A percentile compares a stretch with the other conserved stretches of the same genome.
phyloP scores from a whole-genome alignment of 2,113 vertebrate genomes.

The Oryzias curvinotus region DNA sequence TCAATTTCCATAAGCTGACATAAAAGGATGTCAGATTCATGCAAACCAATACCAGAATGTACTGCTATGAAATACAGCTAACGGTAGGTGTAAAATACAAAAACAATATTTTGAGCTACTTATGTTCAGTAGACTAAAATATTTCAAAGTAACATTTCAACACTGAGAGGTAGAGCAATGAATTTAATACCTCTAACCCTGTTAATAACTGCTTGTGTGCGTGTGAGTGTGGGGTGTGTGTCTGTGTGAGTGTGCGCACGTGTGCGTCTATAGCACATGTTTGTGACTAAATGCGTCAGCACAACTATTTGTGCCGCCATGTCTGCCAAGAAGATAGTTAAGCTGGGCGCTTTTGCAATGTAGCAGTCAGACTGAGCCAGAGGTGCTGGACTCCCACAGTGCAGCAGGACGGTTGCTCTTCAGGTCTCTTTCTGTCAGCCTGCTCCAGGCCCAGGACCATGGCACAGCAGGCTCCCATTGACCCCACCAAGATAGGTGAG shows the following conservation, averaged over 20 bases:
- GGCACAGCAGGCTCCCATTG: conserved; percentile 30
- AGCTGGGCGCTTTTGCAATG: conserved; percentile 42
- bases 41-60: too few species aligned
- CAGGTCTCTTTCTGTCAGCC: conserved; percentile 38
- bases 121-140: background rate
- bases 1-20: too few species aligned
- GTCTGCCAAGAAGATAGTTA: conserved; percentile 47
- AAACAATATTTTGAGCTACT: background rate
- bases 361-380: conserved; percentile 25
- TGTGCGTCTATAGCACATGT: conserved; percentile 1
- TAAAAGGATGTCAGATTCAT: too few species aligned
- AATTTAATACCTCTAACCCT: background rate
- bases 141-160: background rate
- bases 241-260: background rate
- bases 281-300: conserved; percentile 26
- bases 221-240: conserved; percentile 14
- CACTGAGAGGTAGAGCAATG: background rate
- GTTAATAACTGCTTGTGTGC: background rate
- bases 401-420: conserved; percentile 19
- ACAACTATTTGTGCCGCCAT: conserved; percentile 30
- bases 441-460: conserved; percentile 39
- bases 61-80: too few species aligned
- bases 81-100: background rate
- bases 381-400: conserved; percentile 10
- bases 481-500: conserved; percentile 73